phyloP scores from a whole-genome alignment of 37 sponge, comb jelly and placozoan genomes.

The Aphrocallistes beatrix region DNA sequence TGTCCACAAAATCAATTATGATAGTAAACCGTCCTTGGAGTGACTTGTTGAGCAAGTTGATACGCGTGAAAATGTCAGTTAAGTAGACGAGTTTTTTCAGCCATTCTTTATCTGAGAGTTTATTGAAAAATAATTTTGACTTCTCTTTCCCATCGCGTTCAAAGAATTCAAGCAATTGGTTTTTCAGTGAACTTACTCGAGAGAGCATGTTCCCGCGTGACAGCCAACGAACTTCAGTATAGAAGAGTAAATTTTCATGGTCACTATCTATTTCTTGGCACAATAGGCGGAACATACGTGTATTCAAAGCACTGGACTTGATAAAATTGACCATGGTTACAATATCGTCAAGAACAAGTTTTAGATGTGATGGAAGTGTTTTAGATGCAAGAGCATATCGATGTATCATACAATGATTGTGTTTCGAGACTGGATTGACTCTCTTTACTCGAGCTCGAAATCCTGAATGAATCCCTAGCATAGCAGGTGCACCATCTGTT shows the following conservation, averaged over 20 bases:
- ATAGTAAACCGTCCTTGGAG: too few species aligned
- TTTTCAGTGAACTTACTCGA: too few species aligned
- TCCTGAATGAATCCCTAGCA: background rate
- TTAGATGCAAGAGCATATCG: background rate
- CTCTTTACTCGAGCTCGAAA: background rate
- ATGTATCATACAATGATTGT: background rate
- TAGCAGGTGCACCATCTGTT: constrained; percentile 2
- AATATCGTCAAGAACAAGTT: background rate
- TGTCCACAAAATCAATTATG: too few species aligned
- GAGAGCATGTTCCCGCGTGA: too few species aligned
- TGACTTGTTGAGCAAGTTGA: too few species aligned
- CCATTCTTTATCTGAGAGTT: too few species aligned
- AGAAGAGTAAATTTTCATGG: background rate
- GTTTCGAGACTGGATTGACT: background rate
- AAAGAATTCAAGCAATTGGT: too few species aligned
- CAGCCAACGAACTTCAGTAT: background rate
- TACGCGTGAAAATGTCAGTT: too few species aligned
- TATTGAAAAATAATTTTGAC: too few species aligned
- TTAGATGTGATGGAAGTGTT: background rate
- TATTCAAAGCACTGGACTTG: background rate
- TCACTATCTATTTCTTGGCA: background rate
- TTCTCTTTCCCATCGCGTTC: too few species aligned
- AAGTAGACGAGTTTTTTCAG: too few species aligned
- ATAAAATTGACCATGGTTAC: background rate
- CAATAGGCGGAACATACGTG: background rate